A percentile compares a stretch with the other conserved stretches of the same genome.
These are phyloP conservation scores for Melitaea cinxia DNA, from an alignment of 1,140 invertebrate genomes.

Conservation along the genomic window DNA sequence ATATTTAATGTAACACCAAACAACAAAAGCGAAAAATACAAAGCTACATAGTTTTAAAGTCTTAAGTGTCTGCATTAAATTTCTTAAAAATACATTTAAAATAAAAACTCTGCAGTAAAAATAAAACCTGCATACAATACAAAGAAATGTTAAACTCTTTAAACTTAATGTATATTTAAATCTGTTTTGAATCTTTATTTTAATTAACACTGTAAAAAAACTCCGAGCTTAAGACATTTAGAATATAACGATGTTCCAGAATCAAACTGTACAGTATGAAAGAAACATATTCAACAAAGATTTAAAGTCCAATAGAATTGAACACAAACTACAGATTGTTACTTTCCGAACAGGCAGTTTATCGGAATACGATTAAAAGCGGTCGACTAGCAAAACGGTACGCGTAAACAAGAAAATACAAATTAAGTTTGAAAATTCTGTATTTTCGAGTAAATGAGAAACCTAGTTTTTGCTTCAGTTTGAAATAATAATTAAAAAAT, in stretches of 20 bases:
- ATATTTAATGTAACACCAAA: too few relatives aligned
- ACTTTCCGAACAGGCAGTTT: slow-evolving; percentile 27
- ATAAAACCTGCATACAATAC: too few relatives aligned
- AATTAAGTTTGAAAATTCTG: slow-evolving; percentile 17
- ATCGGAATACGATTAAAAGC: slow-evolving; percentile 49
- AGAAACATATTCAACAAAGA: slow-evolving; percentile 9
- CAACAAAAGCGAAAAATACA: too few relatives aligned
- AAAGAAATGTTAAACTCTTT: too few relatives aligned
- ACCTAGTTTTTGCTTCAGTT: not conserved
- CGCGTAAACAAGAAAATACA: slow-evolving; percentile 22
- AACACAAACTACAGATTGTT: slow-evolving; percentile 18
- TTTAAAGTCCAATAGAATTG: not conserved
- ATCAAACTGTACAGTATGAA: not conserved
- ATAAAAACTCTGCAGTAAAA: too few relatives aligned
- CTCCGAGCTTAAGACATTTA: not conserved
- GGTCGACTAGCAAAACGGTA: slow-evolving; percentile 16
- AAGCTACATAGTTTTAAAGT: too few relatives aligned
- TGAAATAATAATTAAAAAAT: slow-evolving; percentile 5
- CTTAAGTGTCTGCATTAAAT: too few relatives aligned
- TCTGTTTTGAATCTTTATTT: too few relatives aligned
- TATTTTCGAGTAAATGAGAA: not conserved
- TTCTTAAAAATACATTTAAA: too few relatives aligned
- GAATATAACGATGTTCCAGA: not conserved
- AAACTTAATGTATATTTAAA: too few relatives aligned
- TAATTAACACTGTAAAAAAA: too few relatives aligned